phyloP scores from a whole-genome alignment of 2,888 invertebrate genomes.

The Hyles lineata region DNA sequence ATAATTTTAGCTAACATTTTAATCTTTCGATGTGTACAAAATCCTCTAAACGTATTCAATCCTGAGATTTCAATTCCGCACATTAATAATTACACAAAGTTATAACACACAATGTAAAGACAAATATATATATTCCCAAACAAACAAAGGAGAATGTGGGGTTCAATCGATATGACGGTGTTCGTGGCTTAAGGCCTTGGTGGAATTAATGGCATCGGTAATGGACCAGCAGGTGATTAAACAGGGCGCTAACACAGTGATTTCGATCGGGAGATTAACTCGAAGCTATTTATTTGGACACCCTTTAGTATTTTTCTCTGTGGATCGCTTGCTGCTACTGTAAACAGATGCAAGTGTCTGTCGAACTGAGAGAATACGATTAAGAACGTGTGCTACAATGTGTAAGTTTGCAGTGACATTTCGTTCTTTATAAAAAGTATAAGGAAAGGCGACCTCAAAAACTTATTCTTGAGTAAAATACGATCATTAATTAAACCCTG shows the following conservation, averaged over 20 bases:
- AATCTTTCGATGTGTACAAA: too few relatives aligned
- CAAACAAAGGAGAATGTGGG: slow-evolving; percentile 26
- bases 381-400: too few relatives aligned
- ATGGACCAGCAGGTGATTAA: slow-evolving; percentile 56
- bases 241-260: slow-evolving; percentile 52
- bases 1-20: too few relatives aligned
- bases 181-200: slow-evolving; percentile 48
- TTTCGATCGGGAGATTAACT: slow-evolving; percentile 54
- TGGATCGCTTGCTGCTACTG: not conserved
- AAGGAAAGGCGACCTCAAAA: not conserved
- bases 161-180: slow-evolving; percentile 42
- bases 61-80: too few relatives aligned
- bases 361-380: too few relatives aligned
- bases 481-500: not conserved
- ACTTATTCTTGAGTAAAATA: not conserved
- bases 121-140: not conserved
- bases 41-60: too few relatives aligned
- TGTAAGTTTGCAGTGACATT: too few relatives aligned
- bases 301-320: not conserved
- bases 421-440: not conserved
- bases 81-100: not conserved
- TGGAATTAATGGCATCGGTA: slow-evolving; percentile 47
- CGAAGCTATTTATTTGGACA: slow-evolving; percentile 46
- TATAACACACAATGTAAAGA: not conserved
- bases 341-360: too few relatives aligned